phyloP scores from a whole-genome alignment of 2,888 invertebrate genomes.

The Limnephilus auricula region DNA sequence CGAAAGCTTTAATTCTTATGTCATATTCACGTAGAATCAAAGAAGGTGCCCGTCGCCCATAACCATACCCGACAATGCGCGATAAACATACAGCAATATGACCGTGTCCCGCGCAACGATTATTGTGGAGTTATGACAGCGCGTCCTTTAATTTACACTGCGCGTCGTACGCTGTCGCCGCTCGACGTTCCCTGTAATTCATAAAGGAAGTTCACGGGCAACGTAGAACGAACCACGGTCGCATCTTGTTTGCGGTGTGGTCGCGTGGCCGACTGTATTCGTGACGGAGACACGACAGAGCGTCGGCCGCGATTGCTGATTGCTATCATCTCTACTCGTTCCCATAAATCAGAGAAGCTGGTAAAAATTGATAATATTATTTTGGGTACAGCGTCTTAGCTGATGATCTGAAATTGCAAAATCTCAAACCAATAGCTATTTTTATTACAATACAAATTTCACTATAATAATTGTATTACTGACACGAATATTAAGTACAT shows the following conservation, averaged over 20 bases:
- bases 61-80: not conserved
- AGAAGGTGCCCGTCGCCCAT: too few relatives aligned
- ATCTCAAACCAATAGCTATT: too few relatives aligned
- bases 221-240: not conserved
- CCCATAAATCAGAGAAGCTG: too few relatives aligned
- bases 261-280: not conserved
- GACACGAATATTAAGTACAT: too few relatives aligned
- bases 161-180: constrained; percentile 13
- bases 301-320: constrained; percentile 7
- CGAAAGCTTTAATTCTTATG: too few relatives aligned
- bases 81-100: not conserved
- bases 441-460: too few relatives aligned
- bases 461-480: too few relatives aligned
- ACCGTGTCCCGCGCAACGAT: constrained; percentile 8
- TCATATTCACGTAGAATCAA: too few relatives aligned
- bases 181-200: constrained; percentile 3
- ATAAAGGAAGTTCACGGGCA: not conserved
- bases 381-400: too few relatives aligned
- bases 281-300: not conserved
- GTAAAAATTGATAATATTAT: too few relatives aligned
- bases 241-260: not conserved
- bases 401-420: too few relatives aligned
- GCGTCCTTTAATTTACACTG: constrained; percentile 35
- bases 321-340: constrained; percentile 11
- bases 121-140: constrained; percentile 38